Conservation (phyloP, 1,140 invertebrate genomes). For the Dinoponera quadriceps region DNA sequence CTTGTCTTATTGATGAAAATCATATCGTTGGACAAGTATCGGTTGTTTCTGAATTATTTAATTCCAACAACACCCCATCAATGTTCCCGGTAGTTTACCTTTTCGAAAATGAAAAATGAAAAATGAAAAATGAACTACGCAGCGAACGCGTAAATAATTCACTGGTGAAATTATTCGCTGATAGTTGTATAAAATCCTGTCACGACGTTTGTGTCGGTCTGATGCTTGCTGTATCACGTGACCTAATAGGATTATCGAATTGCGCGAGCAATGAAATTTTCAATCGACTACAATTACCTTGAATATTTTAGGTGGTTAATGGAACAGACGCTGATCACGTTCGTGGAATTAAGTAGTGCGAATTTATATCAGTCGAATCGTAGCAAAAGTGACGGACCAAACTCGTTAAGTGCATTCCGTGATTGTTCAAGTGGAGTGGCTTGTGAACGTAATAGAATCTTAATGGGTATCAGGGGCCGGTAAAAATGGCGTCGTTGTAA, state of each 20-base stretch:
- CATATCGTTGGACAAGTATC: too few species aligned
- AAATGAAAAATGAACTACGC: too few species aligned
- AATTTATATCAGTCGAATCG: constrained; percentile 11
- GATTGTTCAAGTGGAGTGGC: background rate
- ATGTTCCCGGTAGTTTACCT: too few species aligned
- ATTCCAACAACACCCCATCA: too few species aligned
- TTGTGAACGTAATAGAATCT: constrained; percentile 9
- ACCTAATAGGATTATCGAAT: constrained; percentile 25
- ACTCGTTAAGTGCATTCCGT: background rate
- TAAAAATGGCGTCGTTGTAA: background rate
- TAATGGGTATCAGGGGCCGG: background rate
- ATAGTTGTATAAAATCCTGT: constrained; percentile 2
- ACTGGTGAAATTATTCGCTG: background rate
- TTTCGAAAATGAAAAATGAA: too few species aligned
- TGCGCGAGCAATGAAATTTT: constrained; percentile 19
- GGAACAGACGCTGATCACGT: constrained; percentile 2
- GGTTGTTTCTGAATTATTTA: too few species aligned
- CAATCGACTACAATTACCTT: constrained; percentile 15
- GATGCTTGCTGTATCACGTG: background rate
- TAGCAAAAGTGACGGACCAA: background rate
- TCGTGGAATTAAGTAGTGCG: background rate
- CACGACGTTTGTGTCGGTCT: background rate
- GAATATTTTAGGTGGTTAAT: constrained; percentile 12
- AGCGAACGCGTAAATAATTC: constrained; percentile 1
- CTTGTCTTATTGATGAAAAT: too few species aligned